Evolutionary conservation across 2,888 invertebrate species (phyloP), one percentile per base, ranked within the genome.

Genomic region (Archaeoteleia sp.): DNA sequence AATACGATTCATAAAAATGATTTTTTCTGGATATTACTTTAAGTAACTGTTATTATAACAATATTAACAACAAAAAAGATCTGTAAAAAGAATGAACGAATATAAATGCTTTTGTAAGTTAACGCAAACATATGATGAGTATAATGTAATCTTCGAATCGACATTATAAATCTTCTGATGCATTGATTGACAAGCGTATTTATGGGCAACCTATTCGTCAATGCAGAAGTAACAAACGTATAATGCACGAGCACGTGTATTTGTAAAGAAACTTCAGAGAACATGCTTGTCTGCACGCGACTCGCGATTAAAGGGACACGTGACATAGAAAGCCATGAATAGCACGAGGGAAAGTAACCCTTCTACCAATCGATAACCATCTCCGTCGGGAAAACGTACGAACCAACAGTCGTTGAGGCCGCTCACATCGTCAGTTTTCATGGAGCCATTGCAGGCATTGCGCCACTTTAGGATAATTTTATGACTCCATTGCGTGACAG

Each of bases 261-360:
- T 63, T 63, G 63, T 54, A 55, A 63, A 48, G 63, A 55, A 55
- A 42, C 55, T 54, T 54, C 42, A 46, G 39, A 54, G 62, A 62
- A 63, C 63, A 63, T 55, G 55, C 43, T 63, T 23, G 43, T 42
- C 42, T 45, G 73, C 74, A 74, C 71, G 71, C 76, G 70, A 71
- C 65, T 66, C 49, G 62, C 72, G 71, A 76, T 77, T 76, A 72
- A 77, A 78, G 74, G 72, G 80, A 76, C 81, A 81, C 81, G 81
- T 81, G 80, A 80, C 81, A 73, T 70, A 69, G 76, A 78, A 75
- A 73, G 75, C 77, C 76, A 77, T 81, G 77, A 81, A 81, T 79
- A 78, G 77, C 74, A 63, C 68, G 74, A 72, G 75, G 66, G 51
- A 23, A 71, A 69, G 71, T 74, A 74, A 74, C 77, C 75, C 70